Percentiles rank a stretch among this genome's conserved stretches.
phyloP scores from a whole-genome alignment of 2,113 vertebrate species.

The Calcarius ornatus region DNA sequence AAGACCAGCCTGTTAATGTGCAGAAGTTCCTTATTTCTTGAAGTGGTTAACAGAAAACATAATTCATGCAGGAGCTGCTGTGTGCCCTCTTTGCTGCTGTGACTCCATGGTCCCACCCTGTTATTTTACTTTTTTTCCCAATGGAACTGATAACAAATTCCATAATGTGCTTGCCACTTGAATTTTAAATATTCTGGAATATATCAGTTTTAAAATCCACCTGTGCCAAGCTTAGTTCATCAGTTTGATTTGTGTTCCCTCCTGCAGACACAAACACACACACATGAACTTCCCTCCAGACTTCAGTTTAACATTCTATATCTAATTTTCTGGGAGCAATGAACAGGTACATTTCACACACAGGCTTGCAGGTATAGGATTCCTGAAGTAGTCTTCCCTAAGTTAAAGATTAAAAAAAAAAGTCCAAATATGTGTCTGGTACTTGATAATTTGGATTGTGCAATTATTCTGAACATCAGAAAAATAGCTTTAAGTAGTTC shows the following conservation, averaged over 20 bases:
- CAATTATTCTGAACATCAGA: not conserved
- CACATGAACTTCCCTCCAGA: not conserved
- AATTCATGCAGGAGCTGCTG: not conserved
- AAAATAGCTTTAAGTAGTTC: not conserved
- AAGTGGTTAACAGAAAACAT: not conserved
- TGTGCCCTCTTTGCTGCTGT: not conserved
- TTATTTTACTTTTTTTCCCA: no score
- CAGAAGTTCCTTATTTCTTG: not conserved
- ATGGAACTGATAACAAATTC: not conserved
- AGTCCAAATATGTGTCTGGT: not conserved
- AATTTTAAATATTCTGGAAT: not conserved
- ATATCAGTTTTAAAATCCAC: not conserved
- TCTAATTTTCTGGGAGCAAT: not conserved
- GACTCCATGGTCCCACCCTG: not conserved
- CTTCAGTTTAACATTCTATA: not conserved
- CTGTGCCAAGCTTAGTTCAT: not conserved
- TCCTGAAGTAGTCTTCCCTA: not conserved
- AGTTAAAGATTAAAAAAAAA: not conserved
- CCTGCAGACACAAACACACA: not conserved
- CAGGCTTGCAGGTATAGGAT: not conserved
- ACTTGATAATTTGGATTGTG: not conserved
- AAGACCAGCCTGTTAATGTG: not conserved
- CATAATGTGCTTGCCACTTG: not conserved
- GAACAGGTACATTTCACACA: not conserved
- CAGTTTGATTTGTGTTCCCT: not conserved